Conservation (phyloP, 2,113 vertebrate species). For the Struthio camelus region DNA sequence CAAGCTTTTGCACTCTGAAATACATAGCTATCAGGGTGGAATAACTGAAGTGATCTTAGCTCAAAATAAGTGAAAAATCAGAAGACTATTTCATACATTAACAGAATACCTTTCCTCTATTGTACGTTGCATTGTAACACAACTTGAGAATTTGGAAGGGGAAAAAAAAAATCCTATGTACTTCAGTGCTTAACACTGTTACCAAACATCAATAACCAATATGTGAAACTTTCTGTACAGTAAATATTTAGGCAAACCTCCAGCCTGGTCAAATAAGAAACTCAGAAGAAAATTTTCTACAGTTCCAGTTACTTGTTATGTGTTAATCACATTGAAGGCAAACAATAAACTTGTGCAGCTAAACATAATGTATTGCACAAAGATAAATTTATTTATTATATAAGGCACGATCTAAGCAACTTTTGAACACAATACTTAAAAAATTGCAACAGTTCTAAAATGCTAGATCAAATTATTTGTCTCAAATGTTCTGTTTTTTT, state of each 20-base stretch:
- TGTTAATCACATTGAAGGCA: neutral
- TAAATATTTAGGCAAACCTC: neutral
- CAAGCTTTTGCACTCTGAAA: neutral
- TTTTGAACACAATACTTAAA: neutral
- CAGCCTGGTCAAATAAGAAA: neutral
- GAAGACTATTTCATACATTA: neutral
- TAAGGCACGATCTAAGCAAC: neutral
- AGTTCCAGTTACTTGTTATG: neutral
- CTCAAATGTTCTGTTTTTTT: neutral
- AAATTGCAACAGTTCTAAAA: neutral
- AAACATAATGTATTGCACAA: neutral
- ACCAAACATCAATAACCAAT: neutral
- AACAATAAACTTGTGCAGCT: neutral
- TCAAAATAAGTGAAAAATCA: neutral
- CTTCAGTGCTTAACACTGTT: neutral
- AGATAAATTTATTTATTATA: neutral
- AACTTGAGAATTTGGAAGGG: neutral
- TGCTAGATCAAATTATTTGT: neutral
- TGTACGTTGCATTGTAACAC: neutral
- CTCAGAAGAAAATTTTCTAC: neutral
- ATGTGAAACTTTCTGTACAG: neutral
- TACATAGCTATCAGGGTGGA: fast-evolving
- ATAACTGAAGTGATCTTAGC: neutral
- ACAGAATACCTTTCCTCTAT: neutral
- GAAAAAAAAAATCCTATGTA: neutral